phyloP scores from a whole-genome alignment of 2,113 vertebrate genomes.

The Scopus umbretta region DNA sequence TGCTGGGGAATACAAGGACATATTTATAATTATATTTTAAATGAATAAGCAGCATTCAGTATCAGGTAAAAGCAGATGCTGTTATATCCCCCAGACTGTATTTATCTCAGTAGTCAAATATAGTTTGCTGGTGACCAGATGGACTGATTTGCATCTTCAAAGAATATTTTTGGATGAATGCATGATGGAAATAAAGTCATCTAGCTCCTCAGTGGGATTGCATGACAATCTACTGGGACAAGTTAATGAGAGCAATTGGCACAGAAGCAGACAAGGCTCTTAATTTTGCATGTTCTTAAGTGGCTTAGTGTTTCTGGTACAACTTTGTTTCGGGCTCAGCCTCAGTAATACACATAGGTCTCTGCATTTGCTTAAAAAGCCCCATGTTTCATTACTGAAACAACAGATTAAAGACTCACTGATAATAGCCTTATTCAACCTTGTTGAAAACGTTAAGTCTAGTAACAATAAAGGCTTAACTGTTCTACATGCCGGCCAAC shows the following conservation, averaged over 20 bases:
- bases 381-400: neutral
- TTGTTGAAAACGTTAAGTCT: slow-evolving; percentile 42
- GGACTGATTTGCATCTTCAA: neutral
- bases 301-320: neutral
- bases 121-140: neutral
- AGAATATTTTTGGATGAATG: neutral
- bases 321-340: neutral
- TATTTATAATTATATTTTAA: neutral
- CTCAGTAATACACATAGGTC: neutral
- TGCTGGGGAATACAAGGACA: neutral
- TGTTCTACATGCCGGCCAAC: slow-evolving; percentile 12
- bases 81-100: neutral
- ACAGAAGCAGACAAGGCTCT: neutral
- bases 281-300: neutral
- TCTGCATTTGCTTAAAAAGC: neutral
- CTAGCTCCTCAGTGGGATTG: neutral
- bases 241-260: neutral
- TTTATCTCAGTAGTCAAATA: neutral
- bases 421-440: slow-evolving; percentile 45
- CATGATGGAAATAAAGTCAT: neutral
- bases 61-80: neutral
- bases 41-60: neutral
- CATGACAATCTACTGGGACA: neutral
- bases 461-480: slow-evolving; percentile 46
- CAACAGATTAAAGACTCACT: neutral